Evolutionary conservation across 2,113 vertebrate genomes (phyloP).

Genomic region (Symphodus melops): DNA sequence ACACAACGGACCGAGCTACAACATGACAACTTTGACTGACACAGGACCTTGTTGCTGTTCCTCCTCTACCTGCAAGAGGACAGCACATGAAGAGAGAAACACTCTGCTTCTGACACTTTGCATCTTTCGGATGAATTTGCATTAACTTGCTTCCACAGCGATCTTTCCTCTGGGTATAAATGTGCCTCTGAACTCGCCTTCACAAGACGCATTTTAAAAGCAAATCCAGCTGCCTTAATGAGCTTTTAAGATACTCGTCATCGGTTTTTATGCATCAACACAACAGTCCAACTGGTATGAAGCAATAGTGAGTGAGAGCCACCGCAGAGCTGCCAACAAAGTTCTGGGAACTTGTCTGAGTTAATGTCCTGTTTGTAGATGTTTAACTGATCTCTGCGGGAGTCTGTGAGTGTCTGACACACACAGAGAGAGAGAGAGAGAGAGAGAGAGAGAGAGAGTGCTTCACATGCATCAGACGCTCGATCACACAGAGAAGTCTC

Average conservation of each 20-base stretch:
- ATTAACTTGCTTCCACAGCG: neutral
- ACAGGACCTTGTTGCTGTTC: too few species aligned
- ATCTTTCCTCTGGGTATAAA: too few species aligned
- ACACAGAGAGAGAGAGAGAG: neutral
- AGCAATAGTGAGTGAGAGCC: neutral
- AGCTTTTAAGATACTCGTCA: neutral
- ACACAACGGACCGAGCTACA: too few species aligned
- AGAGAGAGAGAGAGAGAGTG: neutral
- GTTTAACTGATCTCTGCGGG: slow-evolving; percentile 68
- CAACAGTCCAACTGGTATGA: neutral
- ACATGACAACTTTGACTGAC: too few species aligned
- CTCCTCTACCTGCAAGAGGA: too few species aligned
- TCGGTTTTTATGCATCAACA: neutral
- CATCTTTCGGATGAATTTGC: neutral
- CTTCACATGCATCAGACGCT: neutral
- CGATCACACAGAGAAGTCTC: neutral
- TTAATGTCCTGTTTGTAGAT: slow-evolving; percentile 29
- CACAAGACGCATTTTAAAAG: neutral
- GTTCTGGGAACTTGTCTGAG: slow-evolving; percentile 6
- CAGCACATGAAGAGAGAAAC: too few species aligned
- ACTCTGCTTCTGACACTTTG: neutral
- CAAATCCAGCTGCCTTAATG: neutral
- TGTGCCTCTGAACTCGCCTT: neutral
- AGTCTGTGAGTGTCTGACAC: slow-evolving; percentile 43
- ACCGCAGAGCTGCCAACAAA: slow-evolving; percentile 7